phyloP scores from a whole-genome alignment of 2,797 vertebrate species.

The Varecia variegata region DNA sequence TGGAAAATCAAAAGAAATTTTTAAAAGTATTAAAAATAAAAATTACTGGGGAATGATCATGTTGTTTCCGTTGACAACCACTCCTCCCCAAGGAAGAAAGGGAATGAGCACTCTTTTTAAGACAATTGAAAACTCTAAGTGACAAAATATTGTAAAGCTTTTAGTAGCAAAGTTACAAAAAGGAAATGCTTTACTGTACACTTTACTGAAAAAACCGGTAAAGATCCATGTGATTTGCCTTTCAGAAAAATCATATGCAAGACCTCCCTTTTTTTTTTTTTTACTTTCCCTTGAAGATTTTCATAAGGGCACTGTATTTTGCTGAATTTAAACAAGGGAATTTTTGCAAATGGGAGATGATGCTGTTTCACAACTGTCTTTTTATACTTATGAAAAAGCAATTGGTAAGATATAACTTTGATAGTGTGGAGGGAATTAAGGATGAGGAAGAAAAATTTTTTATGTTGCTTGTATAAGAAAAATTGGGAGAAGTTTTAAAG shows the following conservation, averaged over 20 bases:
- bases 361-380: background rate
- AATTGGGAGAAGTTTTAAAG: background rate
- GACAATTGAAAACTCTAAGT: background rate
- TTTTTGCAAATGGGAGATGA: background rate
- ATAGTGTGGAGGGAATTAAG: background rate
- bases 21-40: background rate
- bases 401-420: background rate
- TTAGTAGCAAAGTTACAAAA: constrained; percentile 2
- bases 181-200: background rate
- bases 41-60: background rate
- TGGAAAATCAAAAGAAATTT: background rate
- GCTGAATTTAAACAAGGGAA: constrained; percentile 16
- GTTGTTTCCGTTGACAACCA: background rate
- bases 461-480: background rate
- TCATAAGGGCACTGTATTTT: background rate
- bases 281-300: background rate
- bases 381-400: background rate
- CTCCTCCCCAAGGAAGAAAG: background rate
- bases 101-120: background rate
- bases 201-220: constrained; percentile 10
- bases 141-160: background rate
- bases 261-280: background rate
- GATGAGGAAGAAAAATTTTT: background rate
- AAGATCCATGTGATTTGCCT: constrained; percentile 23
- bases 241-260: constrained; percentile 8